Percentiles rank a stretch among this genome's conserved stretches.
Conservation (phyloP, 1,140 invertebrate genomes). For the Lasaia peninsularis region DNA sequence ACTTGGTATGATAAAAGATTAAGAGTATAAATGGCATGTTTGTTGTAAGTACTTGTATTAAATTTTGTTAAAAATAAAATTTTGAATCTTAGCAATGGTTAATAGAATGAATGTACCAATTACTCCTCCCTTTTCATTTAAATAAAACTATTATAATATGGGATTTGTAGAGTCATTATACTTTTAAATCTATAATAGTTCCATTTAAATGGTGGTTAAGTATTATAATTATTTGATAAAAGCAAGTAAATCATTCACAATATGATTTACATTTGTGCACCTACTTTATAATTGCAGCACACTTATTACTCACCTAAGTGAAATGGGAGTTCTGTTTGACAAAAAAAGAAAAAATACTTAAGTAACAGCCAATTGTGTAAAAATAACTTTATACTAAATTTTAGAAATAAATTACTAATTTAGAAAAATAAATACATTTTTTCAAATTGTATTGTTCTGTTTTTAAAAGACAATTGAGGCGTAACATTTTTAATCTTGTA, state of each 20-base stretch:
- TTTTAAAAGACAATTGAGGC: no score
- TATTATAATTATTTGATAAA: constrained; percentile 1
- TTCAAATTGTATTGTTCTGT: no score
- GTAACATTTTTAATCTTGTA: no score
- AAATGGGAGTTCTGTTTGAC: constrained; percentile 81
- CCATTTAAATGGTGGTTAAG: not conserved
- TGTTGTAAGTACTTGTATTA: not conserved
- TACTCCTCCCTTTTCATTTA: not conserved
- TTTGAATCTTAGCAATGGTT: not conserved
- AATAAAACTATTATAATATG: constrained; percentile 4
- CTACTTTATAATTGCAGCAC: constrained; percentile 26
- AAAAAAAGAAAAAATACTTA: constrained; percentile 56
- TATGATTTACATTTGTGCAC: constrained; percentile 6
- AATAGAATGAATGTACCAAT: not conserved
- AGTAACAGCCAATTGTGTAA: constrained; percentile 7
- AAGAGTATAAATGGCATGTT: not conserved
- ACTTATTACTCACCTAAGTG: constrained; percentile 80
- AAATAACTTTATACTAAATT: not conserved
- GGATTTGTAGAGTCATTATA: not conserved
- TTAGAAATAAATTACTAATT: not conserved
- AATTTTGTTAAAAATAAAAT: not conserved
- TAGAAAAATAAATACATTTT: not conserved
- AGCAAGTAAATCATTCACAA: constrained; percentile 5
- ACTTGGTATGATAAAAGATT: not conserved
- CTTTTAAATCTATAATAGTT: not conserved